phyloP scores from a whole-genome alignment of 2,888 invertebrate species.

The Polia nebulosa region DNA sequence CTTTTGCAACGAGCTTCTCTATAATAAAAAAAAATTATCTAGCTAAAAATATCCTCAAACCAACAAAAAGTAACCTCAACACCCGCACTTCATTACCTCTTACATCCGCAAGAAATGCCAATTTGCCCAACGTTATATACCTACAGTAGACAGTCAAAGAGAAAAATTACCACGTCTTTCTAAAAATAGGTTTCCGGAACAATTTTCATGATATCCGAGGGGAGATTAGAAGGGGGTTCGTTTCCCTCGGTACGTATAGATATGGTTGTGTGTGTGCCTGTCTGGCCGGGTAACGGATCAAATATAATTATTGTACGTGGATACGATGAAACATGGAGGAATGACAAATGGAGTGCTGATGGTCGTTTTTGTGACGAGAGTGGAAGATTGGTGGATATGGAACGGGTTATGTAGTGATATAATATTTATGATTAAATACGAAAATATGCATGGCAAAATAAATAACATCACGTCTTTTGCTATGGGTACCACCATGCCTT shows the following conservation, averaged over 20 bases:
- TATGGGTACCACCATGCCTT: too few relatives aligned
- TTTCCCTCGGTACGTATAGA: not conserved
- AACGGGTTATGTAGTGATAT: too few relatives aligned
- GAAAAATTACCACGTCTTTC: slow-evolving; percentile 18
- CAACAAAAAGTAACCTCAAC: not conserved
- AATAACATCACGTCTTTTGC: too few relatives aligned
- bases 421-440: too few relatives aligned
- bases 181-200: slow-evolving; percentile 13
- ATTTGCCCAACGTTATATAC: not conserved
- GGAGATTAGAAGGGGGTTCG: slow-evolving; percentile 1
- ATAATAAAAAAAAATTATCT: not conserved
- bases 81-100: not conserved
- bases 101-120: not conserved
- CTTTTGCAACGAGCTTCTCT: too few relatives aligned
- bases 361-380: not conserved
- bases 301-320: slow-evolving; percentile 39
- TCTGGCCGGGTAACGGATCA: slow-evolving; percentile 16
- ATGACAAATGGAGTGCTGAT: slow-evolving; percentile 23
- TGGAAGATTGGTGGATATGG: not conserved
- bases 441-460: too few relatives aligned
- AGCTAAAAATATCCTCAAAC: not conserved
- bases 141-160: not conserved
- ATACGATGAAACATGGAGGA: slow-evolving; percentile 11
- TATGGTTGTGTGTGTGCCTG: not conserved
- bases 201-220: slow-evolving; percentile 19